These are phyloP conservation scores for Epiblema foenella DNA, from an alignment of 2,888 invertebrate species.

Conservation along the genomic window DNA sequence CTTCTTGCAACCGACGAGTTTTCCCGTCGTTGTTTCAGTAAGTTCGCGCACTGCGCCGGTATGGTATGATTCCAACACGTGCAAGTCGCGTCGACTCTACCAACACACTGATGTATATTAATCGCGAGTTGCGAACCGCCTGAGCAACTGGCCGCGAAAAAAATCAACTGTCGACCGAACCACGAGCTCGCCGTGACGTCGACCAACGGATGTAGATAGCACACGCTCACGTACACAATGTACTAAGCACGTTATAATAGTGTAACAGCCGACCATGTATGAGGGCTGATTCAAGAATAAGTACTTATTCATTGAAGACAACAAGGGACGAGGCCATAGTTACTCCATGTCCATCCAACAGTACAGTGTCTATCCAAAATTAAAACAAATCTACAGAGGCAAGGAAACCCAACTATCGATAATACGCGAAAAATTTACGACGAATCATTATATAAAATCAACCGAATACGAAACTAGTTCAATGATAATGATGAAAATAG, in stretches of 20 bases:
- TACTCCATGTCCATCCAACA: background rate
- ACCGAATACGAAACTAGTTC: conserved; percentile 22
- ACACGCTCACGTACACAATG: conserved; percentile 40
- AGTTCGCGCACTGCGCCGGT: conserved; percentile 56
- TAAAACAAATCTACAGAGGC: background rate
- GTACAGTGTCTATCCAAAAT: background rate
- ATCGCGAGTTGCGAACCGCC: conserved; percentile 43
- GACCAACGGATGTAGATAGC: conserved; percentile 53
- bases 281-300: conserved; percentile 14
- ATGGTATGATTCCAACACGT: conserved; percentile 63
- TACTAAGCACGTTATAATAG: conserved; percentile 26
- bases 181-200: conserved; percentile 69
- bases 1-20: conserved; percentile 42
- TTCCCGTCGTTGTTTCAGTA: conserved; percentile 44
- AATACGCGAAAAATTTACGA: too few species aligned
- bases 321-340: background rate
- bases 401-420: too few species aligned
- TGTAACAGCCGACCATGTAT: conserved; percentile 4
- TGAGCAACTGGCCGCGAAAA: conserved; percentile 54
- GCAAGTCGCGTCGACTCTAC: conserved; percentile 62
- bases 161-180: conserved; percentile 48
- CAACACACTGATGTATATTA: conserved; percentile 58
- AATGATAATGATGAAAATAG: conserved; percentile 29
- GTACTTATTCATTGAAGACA: background rate
- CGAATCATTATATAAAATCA: background rate